These are phyloP conservation scores for Mayetiola destructor DNA, from an alignment of 2,888 invertebrate species.

Conservation along the genomic window DNA sequence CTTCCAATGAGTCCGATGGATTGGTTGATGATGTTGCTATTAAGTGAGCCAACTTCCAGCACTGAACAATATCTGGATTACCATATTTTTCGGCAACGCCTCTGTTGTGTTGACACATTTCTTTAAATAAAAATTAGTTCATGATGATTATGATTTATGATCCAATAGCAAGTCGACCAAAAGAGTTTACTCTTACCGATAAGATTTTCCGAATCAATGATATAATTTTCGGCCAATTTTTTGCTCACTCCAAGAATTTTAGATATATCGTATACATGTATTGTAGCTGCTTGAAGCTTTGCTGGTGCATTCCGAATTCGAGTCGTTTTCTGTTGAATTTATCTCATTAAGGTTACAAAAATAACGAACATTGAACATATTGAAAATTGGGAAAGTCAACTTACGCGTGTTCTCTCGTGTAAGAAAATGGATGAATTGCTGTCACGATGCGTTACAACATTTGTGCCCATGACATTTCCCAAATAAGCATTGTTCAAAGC, in stretches of 20 bases:
- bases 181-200: conserved; percentile 15
- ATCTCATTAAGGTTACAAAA: conserved; percentile 5
- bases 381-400: background rate
- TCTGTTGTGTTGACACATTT: conserved; percentile 70
- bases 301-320: conserved; percentile 36
- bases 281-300: conserved; percentile 32
- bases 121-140: conserved; percentile 23
- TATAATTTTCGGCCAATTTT: conserved; percentile 70
- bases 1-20: conserved; percentile 38
- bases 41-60: conserved; percentile 72
- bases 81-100: conserved; percentile 59
- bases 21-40: conserved; percentile 41
- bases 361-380: conserved; percentile 23
- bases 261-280: conserved; percentile 31
- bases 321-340: conserved; percentile 34
- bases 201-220: conserved; percentile 37
- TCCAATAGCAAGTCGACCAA: too few species aligned
- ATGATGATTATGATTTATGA: background rate
- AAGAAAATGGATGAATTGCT: conserved; percentile 60
- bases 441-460: conserved; percentile 31
- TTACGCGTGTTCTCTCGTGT: conserved; percentile 44
- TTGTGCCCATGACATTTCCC: conserved; percentile 33
- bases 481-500: conserved; percentile 44
- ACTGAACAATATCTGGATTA: conserved; percentile 68
- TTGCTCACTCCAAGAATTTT: conserved; percentile 62